Evolutionary conservation across 2,888 invertebrate species (phyloP), one percentile per base, ranked within the genome.

Genomic region (Capitulum mitella): DNA sequence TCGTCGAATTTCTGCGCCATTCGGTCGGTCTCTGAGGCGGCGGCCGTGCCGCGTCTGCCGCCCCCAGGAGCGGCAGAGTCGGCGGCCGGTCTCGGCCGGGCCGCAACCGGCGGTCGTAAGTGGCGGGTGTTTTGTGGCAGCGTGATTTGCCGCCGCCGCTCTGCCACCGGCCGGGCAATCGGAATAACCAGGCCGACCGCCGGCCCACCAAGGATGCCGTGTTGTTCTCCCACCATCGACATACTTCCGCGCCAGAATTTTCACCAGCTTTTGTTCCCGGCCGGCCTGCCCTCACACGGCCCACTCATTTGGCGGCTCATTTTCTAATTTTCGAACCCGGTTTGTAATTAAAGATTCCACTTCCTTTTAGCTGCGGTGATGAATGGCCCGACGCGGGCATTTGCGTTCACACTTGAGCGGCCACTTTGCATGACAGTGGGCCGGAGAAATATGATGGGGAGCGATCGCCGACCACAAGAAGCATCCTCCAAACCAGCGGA

Each of bases 341-440:
- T 12, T 40, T 19, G 37, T 70, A 19, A 70, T 70, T 70, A 70
- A 6, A 26, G 26, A 40, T 29, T 40, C 37, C 70, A 29, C 37
- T 29, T 70, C 29, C 40, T n/a, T n/a, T 26, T 19, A 6, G 22
- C 40, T 37, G 37, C 22, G 22, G 10, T 70, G 70, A 70, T 70
- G 70, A 70, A 70, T 40, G 70, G 26, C 22, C 22, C 1, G 5
- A 40, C 40, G 2, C 8, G 70, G 37, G 8, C 40, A n/a, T 8
- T 70, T 22, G 2, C 70, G 37, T 70, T 70, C 70, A 70, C 70
- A 70, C 70, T 70, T 70, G 70, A 70, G 40, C 40, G 22, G 70
- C 70, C 40, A 70, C 70, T 70, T 70, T 70, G 70, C 70, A 70
- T 70, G 70, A 70, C 70, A 70, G 37, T 70, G 40, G 40, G 10